phyloP scores from a whole-genome alignment of 2,888 invertebrate genomes.

The Notodromas monacha region DNA sequence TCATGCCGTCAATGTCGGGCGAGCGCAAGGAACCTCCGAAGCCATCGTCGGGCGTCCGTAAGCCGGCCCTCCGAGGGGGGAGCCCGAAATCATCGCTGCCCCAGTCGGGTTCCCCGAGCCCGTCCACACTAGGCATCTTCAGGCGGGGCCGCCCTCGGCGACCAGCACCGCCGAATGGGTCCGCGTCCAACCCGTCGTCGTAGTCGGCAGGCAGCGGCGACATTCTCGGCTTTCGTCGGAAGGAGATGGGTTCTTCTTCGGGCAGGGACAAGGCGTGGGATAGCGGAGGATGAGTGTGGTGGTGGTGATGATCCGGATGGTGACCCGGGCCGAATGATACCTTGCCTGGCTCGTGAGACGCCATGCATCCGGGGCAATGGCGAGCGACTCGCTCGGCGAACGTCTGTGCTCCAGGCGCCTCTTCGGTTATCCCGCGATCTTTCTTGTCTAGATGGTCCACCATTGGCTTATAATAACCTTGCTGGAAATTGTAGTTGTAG shows the following conservation, averaged over 20 bases:
- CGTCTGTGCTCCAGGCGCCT: background rate
- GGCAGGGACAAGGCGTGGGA: no score
- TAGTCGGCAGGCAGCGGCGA: background rate
- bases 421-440: background rate
- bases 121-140: background rate
- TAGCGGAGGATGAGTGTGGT: background rate
- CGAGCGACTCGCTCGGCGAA: conserved; percentile 1
- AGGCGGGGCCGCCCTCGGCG: background rate
- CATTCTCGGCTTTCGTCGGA: background rate
- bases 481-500: background rate
- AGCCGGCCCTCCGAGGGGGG: conserved; percentile 1
- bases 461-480: conserved; percentile 5
- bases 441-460: background rate
- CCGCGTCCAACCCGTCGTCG: background rate
- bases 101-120: no score
- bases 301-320: background rate
- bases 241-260: background rate
- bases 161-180: background rate
- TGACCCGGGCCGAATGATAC: background rate
- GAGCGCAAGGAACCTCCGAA: background rate
- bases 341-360: background rate
- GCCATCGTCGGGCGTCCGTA: background rate
- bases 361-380: background rate
- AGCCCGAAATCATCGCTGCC: background rate
- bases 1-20: background rate